Conservation (phyloP, 35 echinoderm and acorn worm species). For the Apostichopus japonicus region DNA sequence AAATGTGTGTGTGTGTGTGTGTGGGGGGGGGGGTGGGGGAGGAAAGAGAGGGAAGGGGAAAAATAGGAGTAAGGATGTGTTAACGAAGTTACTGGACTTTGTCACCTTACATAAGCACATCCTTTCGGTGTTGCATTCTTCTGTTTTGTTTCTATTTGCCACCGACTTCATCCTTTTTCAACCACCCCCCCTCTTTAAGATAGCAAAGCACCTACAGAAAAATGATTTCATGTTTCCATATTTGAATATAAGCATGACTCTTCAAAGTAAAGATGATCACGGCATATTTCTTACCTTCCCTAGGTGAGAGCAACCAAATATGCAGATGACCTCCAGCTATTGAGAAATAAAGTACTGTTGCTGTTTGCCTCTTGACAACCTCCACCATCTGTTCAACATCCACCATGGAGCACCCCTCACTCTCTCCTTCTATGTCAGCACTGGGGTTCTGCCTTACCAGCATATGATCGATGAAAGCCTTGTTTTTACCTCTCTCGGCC, state of each 20-base stretch:
- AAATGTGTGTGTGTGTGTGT: too few relatives aligned
- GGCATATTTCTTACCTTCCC: conserved; percentile 67
- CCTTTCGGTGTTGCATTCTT: too few relatives aligned
- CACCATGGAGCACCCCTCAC: conserved; percentile 64
- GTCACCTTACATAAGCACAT: too few relatives aligned
- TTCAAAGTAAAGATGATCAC: background rate
- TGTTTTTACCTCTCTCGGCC: conserved; percentile 86
- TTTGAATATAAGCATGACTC: background rate
- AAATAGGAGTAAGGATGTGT: too few relatives aligned
- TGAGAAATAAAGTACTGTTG: conserved; percentile 87
- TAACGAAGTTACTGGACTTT: too few relatives aligned
- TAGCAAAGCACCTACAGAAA: background rate
- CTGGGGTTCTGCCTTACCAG: conserved; percentile 74
- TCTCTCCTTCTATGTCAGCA: conserved; percentile 27
- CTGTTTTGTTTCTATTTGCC: too few relatives aligned
- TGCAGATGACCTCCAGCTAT: conserved; percentile 94
- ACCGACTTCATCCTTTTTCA: too few relatives aligned
- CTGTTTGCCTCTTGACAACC: conserved; percentile 79
- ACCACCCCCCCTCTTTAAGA: too few relatives aligned
- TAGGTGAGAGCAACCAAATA: conserved; percentile 88
- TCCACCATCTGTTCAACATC: conserved; percentile 87
- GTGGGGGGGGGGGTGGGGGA: too few relatives aligned
- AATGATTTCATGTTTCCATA: background rate
- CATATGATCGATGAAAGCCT: conserved; percentile 93
- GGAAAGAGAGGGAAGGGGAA: too few relatives aligned